Evolutionary conservation across 2,888 invertebrate species (phyloP).

Genomic region (Melangyna quadrimaculata): DNA sequence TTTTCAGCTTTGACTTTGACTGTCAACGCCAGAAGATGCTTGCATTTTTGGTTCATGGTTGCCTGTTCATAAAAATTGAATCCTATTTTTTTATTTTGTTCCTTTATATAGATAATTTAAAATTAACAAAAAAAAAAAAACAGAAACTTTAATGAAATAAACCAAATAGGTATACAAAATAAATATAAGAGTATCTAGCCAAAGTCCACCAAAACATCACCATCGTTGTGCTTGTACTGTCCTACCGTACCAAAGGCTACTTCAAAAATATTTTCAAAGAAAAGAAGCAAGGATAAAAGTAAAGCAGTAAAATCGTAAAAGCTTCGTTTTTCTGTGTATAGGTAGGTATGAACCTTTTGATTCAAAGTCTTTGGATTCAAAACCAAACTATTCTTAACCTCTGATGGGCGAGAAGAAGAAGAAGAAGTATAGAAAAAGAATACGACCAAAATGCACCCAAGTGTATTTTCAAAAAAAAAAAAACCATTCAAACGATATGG

Average conservation of each 20-base stretch:
- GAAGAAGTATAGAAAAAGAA: not conserved
- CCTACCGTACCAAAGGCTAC: not conserved
- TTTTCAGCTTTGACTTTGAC: not conserved
- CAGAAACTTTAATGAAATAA: slow-evolving; percentile 20
- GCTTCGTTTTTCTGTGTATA: not conserved
- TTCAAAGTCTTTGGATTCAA: slow-evolving; percentile 23
- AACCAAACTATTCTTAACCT: slow-evolving; percentile 57
- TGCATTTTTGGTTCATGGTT: not conserved
- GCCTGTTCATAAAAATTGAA: not conserved
- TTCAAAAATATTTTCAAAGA: slow-evolving; percentile 10
- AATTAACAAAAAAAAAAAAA: not conserved
- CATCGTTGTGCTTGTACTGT: no score
- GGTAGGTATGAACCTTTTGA: slow-evolving; percentile 37
- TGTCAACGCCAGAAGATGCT: not conserved
- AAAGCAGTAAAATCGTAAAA: not conserved
- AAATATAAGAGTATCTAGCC: slow-evolving; percentile 17
- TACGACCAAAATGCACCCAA: slow-evolving; percentile 57
- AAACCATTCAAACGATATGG: slow-evolving; percentile 17
- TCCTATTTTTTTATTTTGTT: not conserved
- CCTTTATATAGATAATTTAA: not conserved
- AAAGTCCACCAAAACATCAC: slow-evolving; percentile 16
- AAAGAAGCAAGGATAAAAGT: not conserved
- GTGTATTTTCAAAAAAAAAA: slow-evolving; percentile 32
- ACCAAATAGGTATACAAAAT: slow-evolving; percentile 32
- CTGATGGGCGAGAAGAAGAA: slow-evolving; percentile 45